Base-by-base conservation (phyloP, 1,140 invertebrate genomes). In the Solenopsis invicta region DNA sequence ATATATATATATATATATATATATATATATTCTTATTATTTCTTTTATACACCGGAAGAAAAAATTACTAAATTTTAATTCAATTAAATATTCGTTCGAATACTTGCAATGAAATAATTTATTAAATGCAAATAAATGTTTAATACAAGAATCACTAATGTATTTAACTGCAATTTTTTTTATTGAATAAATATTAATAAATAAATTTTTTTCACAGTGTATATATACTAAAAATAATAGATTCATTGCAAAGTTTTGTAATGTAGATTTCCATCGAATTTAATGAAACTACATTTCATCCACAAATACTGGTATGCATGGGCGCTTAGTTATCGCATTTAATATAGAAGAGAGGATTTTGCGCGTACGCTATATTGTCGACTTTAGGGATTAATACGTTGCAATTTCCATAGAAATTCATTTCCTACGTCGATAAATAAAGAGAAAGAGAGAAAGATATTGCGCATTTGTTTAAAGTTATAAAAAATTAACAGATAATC, bases 211-310 rank as follows among this genome's bases (percentile, higher is more conserved):
- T 1, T 29, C 2, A 29, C 2, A 2, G 24, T 50, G 2, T 69
- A 50, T 48, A 48, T 48, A 29, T 13, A 48, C 18, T 41, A 87
- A 3, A 9, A 50, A 50, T 50, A 29, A 2, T 50, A 50, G 59
- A 87, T 87, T 87, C 62, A 29, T 50, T 50, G n/a, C 48, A 16
- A 69, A 45, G 87, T 87, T 89, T 82, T 56, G 24, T 37, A 29
- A 56, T 16, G 16, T 50, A 21, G 34, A 74, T 66, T 54, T 45
- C 34, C 48, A 1, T 9, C 6, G n/a, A 41, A 64, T 13, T 62
- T 34, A n/a, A 64, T 16, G 24, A 80, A 54, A 67, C 56, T 81
- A 56, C 12, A 64, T 59, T 56, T 59, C 29, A 66, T 21, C 12
- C 29, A 18, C 18, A 48, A 54, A 50, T 24, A 48, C 16, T 41